phyloP scores from a whole-genome alignment of 2,797 vertebrate genomes.

The Picus viridis region DNA sequence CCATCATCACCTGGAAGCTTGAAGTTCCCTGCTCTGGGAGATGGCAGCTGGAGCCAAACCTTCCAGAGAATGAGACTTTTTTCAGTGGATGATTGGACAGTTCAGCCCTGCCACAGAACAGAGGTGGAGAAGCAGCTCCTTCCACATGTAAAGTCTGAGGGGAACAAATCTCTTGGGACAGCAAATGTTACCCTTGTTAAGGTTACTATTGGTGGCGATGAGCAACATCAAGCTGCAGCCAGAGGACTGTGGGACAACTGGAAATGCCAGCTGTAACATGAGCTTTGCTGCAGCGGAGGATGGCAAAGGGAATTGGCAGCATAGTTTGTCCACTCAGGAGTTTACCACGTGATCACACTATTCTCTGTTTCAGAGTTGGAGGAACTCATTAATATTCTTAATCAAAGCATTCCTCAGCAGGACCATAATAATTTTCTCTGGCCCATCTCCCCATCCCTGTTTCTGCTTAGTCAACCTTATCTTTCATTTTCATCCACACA shows the following conservation, averaged over 20 bases:
- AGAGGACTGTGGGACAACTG: not conserved
- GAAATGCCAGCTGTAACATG: fast-evolving
- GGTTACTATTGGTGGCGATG: not conserved
- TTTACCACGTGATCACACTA: not conserved
- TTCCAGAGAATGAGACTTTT: not conserved
- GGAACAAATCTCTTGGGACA: not conserved
- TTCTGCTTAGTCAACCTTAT: not conserved
- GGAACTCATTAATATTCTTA: not conserved
- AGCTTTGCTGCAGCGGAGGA: not conserved
- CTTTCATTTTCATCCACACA: not conserved
- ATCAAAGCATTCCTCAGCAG: not conserved
- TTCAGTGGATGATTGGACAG: not conserved
- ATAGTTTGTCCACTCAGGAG: not conserved
- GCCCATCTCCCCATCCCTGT: not conserved
- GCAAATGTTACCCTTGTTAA: not conserved
- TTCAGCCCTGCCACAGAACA: not conserved
- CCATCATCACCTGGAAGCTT: not conserved
- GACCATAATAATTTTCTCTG: not conserved
- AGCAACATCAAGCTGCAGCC: not conserved
- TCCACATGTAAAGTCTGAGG: not conserved
- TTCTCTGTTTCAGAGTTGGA: not conserved
- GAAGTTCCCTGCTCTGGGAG: not conserved
- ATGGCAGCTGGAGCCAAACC: not conserved
- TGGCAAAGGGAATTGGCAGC: not conserved
- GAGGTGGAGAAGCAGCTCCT: not conserved